These are phyloP conservation scores for Drosophila eohydei DNA, from an alignment of 2,888 invertebrate species.

Conservation along the genomic window DNA sequence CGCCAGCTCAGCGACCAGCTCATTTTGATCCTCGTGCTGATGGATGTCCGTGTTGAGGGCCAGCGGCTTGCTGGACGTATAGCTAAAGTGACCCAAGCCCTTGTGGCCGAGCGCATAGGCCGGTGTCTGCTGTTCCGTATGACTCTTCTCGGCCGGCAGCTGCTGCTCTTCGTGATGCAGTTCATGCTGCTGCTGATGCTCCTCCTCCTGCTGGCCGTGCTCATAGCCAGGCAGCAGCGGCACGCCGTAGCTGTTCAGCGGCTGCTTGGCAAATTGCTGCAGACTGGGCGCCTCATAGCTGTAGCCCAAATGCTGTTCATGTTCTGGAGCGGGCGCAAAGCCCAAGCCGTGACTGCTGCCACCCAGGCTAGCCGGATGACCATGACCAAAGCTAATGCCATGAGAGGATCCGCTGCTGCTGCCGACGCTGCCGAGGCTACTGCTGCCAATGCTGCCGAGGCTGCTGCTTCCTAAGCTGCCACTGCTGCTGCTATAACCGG, in stretches of 20 bases:
- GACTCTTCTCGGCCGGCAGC: conserved; percentile 38
- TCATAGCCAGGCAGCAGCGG: conserved; percentile 61
- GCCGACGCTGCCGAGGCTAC: conserved; percentile 13
- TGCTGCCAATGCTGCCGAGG: not conserved
- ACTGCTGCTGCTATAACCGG: conserved; percentile 40
- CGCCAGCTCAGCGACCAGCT: conserved; percentile 49
- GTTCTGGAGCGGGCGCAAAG: conserved; percentile 32
- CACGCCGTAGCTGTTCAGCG: conserved; percentile 61
- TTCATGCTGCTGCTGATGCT: not conserved
- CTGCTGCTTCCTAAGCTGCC: conserved; percentile 19
- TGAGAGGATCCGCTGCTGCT: conserved; percentile 3
- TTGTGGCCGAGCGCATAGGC: conserved; percentile 83
- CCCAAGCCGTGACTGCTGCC: conserved; percentile 22
- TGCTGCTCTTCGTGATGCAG: conserved; percentile 18
- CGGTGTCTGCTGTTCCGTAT: conserved; percentile 64
- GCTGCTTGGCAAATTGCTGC: conserved; percentile 49
- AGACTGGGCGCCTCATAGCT: conserved; percentile 55
- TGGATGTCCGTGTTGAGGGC: conserved; percentile 75
- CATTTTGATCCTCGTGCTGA: conserved; percentile 37
- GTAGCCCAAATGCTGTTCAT: conserved; percentile 53
- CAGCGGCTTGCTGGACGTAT: conserved; percentile 79
- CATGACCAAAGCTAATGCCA: conserved; percentile 25
- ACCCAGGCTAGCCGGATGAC: conserved; percentile 15
- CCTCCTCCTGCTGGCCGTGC: conserved; percentile 31
- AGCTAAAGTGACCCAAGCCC: conserved; percentile 82